Evolutionary conservation across 2,888 invertebrate genomes (phyloP), one percentile per base, ranked within the genome.

Genomic region (Caenorhabditis doughertyi): DNA sequence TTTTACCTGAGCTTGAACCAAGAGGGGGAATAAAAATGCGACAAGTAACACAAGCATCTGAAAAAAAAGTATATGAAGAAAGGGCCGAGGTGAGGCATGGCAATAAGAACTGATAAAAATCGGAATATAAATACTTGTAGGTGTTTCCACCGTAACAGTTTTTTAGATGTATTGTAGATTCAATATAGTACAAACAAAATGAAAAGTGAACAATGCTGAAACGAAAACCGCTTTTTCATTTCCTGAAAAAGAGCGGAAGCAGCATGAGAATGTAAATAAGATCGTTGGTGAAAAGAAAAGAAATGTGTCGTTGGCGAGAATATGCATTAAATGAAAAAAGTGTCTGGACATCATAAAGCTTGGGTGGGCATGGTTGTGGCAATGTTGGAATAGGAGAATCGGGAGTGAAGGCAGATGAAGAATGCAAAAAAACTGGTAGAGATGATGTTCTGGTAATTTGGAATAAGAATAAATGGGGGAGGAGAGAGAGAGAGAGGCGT

Each of bases 1-100:
- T 25, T 39, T n/a, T 35, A 79, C 79, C 67, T 80, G 77, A 13
- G 79, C 39, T 8, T 76, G 70, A 0, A 49, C 25, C 11, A 67
- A 23, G 21, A 79, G 9, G 1, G 76, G 74, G n/a, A 79, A 67
- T 0, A 77, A 21, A 21, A 79, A 74, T 32, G 83, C 70, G 29
- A 77, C 55, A 2, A 81, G 81, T 25, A 81, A 44, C 16, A 77
- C 62, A 11, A 76, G 39, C 81, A 81, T 77, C 70, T 74, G 76
- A 39, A 67, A 68, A 23, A 3, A 11, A 47, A 1, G 7, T 42
- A 25, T 35, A 32, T n/a, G 8, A 9, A 32, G 56, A 39, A 1
- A 32, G 74, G 58, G 35, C 5, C 9, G 35, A 49, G 23, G 42
- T 67, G 32, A 35, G 32, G 55, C 65, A 62, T 44, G 25, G 51